These are phyloP conservation scores for Geotrypetes seraphini DNA, from an alignment of 2,797 vertebrate species.

Conservation along the genomic window DNA sequence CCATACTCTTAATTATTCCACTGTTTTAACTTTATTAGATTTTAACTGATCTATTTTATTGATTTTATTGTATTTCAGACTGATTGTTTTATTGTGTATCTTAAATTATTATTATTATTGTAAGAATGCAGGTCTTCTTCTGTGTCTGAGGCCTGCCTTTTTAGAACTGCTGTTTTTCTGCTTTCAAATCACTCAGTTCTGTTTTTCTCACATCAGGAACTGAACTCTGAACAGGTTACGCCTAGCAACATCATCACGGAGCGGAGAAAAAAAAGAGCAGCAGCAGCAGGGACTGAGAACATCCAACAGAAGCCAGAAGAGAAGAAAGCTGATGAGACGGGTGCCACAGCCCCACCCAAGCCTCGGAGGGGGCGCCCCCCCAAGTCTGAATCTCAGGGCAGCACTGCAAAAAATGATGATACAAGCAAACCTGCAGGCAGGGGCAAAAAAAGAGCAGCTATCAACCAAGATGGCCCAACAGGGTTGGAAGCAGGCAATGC, in stretches of 20 bases:
- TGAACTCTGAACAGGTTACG: conserved; percentile 56
- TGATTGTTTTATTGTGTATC: too few species aligned
- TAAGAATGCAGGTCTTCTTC: too few species aligned
- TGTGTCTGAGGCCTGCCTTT: too few species aligned
- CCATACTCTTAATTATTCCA: too few species aligned
- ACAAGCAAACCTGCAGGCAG: conserved; percentile 61
- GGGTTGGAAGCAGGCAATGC: conserved; percentile 73
- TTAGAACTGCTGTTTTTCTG: too few species aligned
- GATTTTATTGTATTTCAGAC: too few species aligned
- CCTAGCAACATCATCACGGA: conserved; percentile 61
- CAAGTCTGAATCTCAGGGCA: conserved; percentile 61
- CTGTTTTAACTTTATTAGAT: too few species aligned
- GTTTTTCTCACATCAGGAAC: too few species aligned
- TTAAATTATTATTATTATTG: too few species aligned
- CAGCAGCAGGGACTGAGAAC: conserved; percentile 63
- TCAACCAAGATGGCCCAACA: conserved; percentile 58
- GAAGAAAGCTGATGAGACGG: conserved; percentile 53
- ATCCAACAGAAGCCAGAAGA: conserved; percentile 66
- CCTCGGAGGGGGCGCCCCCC: conserved; percentile 84
- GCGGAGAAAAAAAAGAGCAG: conserved; percentile 60
- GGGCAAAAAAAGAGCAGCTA: conserved; percentile 79
- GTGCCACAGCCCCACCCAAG: conserved; percentile 63
- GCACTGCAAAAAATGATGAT: conserved; percentile 57
- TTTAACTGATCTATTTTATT: too few species aligned
- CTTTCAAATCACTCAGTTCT: too few species aligned